Base-by-base conservation (phyloP, 2,888 invertebrate species). In the Homarus gammarus region DNA sequence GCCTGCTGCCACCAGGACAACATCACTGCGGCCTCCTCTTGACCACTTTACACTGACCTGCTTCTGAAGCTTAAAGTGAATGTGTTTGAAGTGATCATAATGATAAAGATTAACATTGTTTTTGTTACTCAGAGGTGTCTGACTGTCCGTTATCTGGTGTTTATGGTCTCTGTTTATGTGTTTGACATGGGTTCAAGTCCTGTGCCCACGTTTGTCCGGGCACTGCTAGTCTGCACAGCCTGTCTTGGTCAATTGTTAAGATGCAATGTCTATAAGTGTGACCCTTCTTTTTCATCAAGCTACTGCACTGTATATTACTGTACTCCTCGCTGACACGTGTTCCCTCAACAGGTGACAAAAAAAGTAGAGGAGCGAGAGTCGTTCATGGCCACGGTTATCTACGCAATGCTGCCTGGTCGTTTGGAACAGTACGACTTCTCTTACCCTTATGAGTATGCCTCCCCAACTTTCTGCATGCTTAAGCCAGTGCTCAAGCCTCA, bases 381-480 rank as follows among this genome's bases (percentile, higher is more conserved):
- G 10, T 78, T 83, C 27, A 84, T 87, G 77, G 90, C 90, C 1
- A 44, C 90, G 0, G 51, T 90, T 3, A 86, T 90, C 78, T 84
- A 87, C 38, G 90, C 87, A 6, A 77, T 90, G 56, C 70, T 90
- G 33, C 90, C 90, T 3, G 78, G 70, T 6, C 75, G 90, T 12
- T 61, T 87, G n/a, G 27, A 77, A 18, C 49, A 51, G 3, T 90
- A 90, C 64, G 87, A 87, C 78, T 90, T 79, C 78, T 72, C 75
- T 40, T 82, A 82, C 78, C 70, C 84, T 33, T 90, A 82, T 78
- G 87, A 87, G 56, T 90, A 68, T 72, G 86, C 86, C 33, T 72
- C 90, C 38, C 82, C 86, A 18, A 49, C 86, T 51, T 90, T 90
- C 90, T 86, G 87, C 64, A 73, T 90, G 85, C 51, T 44, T 56